Evolutionary conservation across 2,797 vertebrate species (phyloP).

Genomic region (Emydoidea blandingii): DNA sequence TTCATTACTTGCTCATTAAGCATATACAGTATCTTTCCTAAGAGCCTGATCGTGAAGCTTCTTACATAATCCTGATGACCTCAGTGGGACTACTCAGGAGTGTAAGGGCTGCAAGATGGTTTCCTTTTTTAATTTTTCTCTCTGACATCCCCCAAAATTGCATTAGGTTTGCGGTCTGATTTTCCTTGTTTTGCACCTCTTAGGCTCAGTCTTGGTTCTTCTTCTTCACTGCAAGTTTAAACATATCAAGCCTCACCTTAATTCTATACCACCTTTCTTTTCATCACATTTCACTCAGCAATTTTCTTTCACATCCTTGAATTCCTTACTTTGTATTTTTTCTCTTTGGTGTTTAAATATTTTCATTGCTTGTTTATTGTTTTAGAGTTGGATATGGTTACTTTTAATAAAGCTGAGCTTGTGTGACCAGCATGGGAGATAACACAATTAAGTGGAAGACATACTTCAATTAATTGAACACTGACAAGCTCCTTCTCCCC

Average conservation of each 20-base stretch:
- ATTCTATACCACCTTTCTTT: background rate
- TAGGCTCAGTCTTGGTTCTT: background rate
- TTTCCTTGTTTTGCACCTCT: background rate
- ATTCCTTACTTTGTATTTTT: background rate
- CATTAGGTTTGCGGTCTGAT: background rate
- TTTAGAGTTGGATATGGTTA: background rate
- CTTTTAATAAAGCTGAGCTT: background rate
- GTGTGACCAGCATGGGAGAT: background rate
- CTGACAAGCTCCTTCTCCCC: background rate
- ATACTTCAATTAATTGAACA: background rate
- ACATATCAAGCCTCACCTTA: background rate
- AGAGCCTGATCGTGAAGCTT: background rate
- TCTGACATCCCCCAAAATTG: background rate
- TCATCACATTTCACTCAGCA: background rate
- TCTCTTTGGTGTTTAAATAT: background rate
- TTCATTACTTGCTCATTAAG: background rate
- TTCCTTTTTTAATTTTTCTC: fast-evolving
- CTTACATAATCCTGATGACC: background rate
- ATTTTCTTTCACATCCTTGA: background rate
- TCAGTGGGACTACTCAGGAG: background rate
- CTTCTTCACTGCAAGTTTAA: background rate
- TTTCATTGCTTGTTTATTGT: background rate
- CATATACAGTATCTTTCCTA: background rate
- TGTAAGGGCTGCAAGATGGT: background rate
- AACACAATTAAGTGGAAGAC: background rate